Evolutionary conservation across 2,888 invertebrate genomes (phyloP), one percentile per base, ranked within the genome.

Genomic region (Rhagium mordax): DNA sequence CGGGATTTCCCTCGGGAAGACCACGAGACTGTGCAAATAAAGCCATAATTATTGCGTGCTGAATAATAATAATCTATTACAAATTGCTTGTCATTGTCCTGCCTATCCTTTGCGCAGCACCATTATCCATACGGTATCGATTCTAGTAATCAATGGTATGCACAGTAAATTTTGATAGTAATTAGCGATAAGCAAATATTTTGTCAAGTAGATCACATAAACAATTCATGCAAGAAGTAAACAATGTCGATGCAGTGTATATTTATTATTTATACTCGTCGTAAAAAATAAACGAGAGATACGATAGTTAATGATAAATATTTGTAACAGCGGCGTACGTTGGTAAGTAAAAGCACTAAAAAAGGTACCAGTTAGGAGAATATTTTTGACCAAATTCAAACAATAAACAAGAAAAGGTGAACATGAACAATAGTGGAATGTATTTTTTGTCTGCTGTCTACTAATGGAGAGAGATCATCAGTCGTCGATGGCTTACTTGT

Each of bases 131-230:
- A 57, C 57, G 47, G 8, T 67, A 67, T 67, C 67, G 18, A 15
- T 33, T 24, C 57, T 55, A 47, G 51, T 67, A 57, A 67, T 67
- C 67, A 67, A 67, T 67, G 18, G 57, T 57, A 67, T 67, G 67
- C 47, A 67, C 51, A 57, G 67, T 57, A 48, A 57, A 67, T 57
- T 55, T 67, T 57, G 67, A 67, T 67, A 33, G 67, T 47, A 67
- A 67, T 67, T 67, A 67, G 20, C 57, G 67, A 67, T 67, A 67
- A 57, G 67, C 57, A 67, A 67, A 67, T 67, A 67, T 67, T 67
- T 67, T 67, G 67, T 57, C 67, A 67, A 67, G 47, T 67, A 67
- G 67, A 67, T 67, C 67, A 67, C 67, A 67, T 67, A 67, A 67
- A 67, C 67, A 67, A 67, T 67, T 57, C 67, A 67, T n/a, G 47